Conservation (phyloP, 2,113 vertebrate species). For the Salvator merianae region DNA sequence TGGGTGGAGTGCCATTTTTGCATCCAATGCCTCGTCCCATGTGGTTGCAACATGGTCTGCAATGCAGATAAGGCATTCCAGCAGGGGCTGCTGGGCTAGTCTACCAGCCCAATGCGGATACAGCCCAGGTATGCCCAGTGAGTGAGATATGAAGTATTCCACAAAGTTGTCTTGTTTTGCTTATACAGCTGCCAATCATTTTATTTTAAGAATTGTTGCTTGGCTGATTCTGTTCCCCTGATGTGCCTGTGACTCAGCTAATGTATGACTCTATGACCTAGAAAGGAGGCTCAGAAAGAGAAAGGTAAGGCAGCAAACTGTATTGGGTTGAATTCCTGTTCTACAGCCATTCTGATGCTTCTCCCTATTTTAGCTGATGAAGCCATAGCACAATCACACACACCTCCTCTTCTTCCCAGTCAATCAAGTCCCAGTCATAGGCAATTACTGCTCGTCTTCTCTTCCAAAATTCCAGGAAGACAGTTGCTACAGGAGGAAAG, state of each 20-base stretch:
- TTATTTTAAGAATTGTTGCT: neutral
- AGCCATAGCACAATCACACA: constrained; percentile 50
- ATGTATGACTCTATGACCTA: neutral
- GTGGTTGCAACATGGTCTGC: too few relatives aligned
- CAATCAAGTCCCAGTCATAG: constrained; percentile 97
- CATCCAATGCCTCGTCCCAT: too few relatives aligned
- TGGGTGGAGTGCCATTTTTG: too few relatives aligned
- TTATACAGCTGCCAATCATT: neutral
- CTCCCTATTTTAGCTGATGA: neutral
- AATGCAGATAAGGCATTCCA: too few relatives aligned
- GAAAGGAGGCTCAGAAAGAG: neutral
- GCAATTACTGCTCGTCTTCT: constrained; percentile 91
- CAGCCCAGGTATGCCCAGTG: too few relatives aligned
- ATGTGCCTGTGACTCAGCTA: constrained; percentile 5
- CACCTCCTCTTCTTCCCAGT: constrained; percentile 98
- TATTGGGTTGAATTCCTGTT: neutral
- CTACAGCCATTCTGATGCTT: neutral
- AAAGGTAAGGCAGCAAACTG: neutral
- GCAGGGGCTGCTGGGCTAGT: too few relatives aligned
- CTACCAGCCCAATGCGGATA: too few relatives aligned
- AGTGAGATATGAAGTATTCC: neutral
- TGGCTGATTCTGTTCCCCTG: constrained; percentile 36
- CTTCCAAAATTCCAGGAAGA: constrained; percentile 98
- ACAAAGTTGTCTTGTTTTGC: neutral
- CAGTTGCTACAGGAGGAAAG: constrained; percentile 80